These are phyloP conservation scores for Tachina grossa DNA, from an alignment of 2,888 invertebrate species.

Conservation along the genomic window DNA sequence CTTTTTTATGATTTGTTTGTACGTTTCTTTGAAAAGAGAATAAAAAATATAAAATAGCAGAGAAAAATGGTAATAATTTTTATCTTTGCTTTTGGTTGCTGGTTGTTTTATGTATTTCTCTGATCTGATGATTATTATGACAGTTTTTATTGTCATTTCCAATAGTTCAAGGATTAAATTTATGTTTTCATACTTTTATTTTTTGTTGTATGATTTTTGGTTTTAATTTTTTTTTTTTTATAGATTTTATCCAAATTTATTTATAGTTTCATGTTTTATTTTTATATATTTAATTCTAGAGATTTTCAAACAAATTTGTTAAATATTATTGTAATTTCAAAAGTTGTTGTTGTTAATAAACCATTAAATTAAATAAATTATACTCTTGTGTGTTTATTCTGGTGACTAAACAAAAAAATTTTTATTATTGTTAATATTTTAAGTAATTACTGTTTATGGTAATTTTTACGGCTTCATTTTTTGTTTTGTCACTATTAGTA, in stretches of 20 bases:
- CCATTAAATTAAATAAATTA: slow-evolving; percentile 46
- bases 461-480: slow-evolving; percentile 63
- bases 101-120: slow-evolving; percentile 46
- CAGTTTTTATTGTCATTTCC: slow-evolving; percentile 76
- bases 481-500: slow-evolving; percentile 9
- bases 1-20: slow-evolving; percentile 72
- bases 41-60: slow-evolving; percentile 9
- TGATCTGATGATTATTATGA: slow-evolving; percentile 79
- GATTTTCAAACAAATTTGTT: slow-evolving; percentile 42
- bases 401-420: slow-evolving; percentile 22
- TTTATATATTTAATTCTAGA: slow-evolving; percentile 11
- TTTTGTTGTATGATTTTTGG: slow-evolving; percentile 37
- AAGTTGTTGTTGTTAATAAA: slow-evolving; percentile 52
- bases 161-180: slow-evolving; percentile 75
- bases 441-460: slow-evolving; percentile 66
- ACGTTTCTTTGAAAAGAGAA: slow-evolving; percentile 41
- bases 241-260: slow-evolving; percentile 51
- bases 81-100: slow-evolving; percentile 61
- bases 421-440: slow-evolving; percentile 63
- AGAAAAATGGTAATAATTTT: slow-evolving; percentile 36
- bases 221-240: slow-evolving; percentile 11
- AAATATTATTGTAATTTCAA: slow-evolving; percentile 23
- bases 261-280: slow-evolving; percentile 30
- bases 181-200: slow-evolving; percentile 62
- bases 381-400: slow-evolving; percentile 14